Evolutionary conservation across 2,888 invertebrate species (phyloP).

Genomic region (Scaptomyza cyrtandrae): DNA sequence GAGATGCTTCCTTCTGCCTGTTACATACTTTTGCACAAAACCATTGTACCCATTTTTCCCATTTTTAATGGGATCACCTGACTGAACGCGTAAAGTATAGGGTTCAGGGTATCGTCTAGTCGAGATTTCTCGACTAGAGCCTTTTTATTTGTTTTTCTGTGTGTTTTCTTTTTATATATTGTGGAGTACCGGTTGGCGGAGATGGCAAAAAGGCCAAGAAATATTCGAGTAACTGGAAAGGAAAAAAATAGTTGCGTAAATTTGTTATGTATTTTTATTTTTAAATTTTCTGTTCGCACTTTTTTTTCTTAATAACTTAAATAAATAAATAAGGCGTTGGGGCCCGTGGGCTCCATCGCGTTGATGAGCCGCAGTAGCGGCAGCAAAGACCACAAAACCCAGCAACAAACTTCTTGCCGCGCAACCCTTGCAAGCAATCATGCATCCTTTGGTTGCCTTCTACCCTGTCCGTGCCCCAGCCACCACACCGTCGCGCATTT

Average conservation of each 20-base stretch:
- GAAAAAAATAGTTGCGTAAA: constrained; percentile 71
- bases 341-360: constrained; percentile 39
- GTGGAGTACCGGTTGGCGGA: constrained; percentile 66
- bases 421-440: constrained; percentile 66
- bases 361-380: constrained; percentile 64
- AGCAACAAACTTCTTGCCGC: constrained; percentile 7
- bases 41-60: too few relatives aligned
- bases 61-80: too few relatives aligned
- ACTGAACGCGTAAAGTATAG: too few relatives aligned
- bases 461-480: not conserved
- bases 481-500: constrained; percentile 8
- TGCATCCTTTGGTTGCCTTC: constrained; percentile 66
- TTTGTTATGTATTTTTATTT: constrained; percentile 69
- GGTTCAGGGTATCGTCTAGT: too few relatives aligned
- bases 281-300: constrained; percentile 25
- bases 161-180: constrained; percentile 19
- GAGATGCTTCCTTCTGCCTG: too few relatives aligned
- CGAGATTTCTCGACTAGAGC: too few relatives aligned
- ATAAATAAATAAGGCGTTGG: constrained; percentile 70
- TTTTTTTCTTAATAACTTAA: constrained; percentile 61
- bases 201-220: constrained; percentile 33
- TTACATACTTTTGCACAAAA: too few relatives aligned
- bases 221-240: constrained; percentile 38
- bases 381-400: constrained; percentile 51
- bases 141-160: too few relatives aligned